Conservation (phyloP, 2,113 vertebrate species). For the Aramus guarauna region DNA sequence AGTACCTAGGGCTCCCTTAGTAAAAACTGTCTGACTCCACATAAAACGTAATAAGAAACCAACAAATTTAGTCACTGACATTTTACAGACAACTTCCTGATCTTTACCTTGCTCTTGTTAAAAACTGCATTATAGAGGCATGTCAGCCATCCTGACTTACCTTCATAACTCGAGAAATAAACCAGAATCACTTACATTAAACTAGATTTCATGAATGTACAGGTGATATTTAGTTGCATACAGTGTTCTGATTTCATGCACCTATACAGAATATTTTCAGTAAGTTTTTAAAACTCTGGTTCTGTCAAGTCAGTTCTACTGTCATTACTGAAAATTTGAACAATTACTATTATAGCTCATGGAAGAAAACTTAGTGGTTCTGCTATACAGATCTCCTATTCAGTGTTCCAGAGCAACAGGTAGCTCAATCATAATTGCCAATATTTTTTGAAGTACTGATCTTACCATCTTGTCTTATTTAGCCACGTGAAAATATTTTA, state of each 20-base stretch:
- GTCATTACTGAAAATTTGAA: neutral
- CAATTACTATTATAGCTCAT: neutral
- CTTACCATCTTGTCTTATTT: neutral
- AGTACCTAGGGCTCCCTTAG: neutral
- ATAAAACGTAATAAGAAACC: neutral
- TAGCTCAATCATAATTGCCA: neutral
- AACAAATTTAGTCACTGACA: neutral
- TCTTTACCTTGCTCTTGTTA: neutral
- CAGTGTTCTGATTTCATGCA: neutral
- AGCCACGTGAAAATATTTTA: neutral
- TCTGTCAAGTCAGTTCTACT: neutral
- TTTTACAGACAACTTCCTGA: neutral
- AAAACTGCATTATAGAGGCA: neutral
- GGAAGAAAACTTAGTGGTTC: neutral
- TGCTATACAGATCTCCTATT: neutral
- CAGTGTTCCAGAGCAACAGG: neutral
- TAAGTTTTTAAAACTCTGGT: neutral
- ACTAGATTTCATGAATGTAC: neutral
- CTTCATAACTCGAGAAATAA: neutral
- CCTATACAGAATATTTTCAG: neutral
- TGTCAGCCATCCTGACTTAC: neutral
- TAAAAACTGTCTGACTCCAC: neutral
- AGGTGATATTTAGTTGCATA: neutral
- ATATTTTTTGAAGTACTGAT: neutral
- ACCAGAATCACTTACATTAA: neutral